phyloP scores from a whole-genome alignment of 2,113 vertebrate genomes.

The Chiloscyllium plagiosum region DNA sequence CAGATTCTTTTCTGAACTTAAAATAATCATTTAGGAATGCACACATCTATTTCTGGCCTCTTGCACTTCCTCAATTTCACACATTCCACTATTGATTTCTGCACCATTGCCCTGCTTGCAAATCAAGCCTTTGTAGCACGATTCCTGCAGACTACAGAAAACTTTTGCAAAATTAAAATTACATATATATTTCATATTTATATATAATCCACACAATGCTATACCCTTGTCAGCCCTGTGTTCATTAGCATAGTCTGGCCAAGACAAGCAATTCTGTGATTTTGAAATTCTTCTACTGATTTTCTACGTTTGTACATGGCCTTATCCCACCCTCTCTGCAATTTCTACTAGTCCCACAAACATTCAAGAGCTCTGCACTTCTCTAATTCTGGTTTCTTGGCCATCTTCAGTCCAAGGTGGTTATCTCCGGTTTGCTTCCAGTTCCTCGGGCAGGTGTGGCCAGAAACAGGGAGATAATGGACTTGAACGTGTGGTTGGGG shows the following conservation, averaged over 20 bases:
- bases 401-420: background rate
- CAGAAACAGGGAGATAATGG: too few species aligned
- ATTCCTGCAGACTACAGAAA: slow-evolving; percentile 92
- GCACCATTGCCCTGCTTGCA: slow-evolving; percentile 91
- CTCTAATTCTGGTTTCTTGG: background rate
- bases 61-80: too few species aligned
- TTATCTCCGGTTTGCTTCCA: too few species aligned
- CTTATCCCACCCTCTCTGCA: background rate
- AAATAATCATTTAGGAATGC: background rate
- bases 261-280: background rate
- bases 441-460: too few species aligned
- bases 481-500: too few species aligned
- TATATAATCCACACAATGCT: background rate
- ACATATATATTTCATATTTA: background rate
- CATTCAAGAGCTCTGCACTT: background rate
- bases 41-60: too few species aligned
- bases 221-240: background rate
- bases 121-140: slow-evolving; percentile 94
- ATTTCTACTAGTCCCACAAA: background rate
- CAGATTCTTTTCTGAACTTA: background rate
- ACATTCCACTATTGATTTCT: background rate
- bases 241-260: background rate
- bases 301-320: background rate
- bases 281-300: background rate
- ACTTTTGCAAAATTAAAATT: slow-evolving; percentile 57